A percentile compares a stretch with the other conserved stretches of the same genome.
These are phyloP conservation scores for Forbesichthys papilliferus DNA, from an alignment of 2,113 vertebrate genomes.

Conservation along the genomic window DNA sequence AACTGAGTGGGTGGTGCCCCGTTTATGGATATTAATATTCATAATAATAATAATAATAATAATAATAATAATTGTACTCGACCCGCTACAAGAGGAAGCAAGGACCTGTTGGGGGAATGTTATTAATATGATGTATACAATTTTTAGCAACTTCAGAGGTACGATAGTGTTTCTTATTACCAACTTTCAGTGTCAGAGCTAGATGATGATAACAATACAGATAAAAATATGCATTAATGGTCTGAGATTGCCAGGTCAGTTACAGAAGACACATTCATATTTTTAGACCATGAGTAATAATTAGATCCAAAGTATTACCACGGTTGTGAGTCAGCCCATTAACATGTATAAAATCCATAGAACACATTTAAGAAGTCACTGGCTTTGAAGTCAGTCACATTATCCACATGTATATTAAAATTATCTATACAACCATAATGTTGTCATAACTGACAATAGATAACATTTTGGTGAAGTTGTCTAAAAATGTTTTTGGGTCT, in stretches of 20 bases:
- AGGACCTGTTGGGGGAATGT: neutral
- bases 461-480: no score
- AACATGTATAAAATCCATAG: neutral
- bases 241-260: neutral
- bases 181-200: neutral
- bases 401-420: no score
- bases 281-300: neutral
- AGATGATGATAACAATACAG: neutral
- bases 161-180: neutral
- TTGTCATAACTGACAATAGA: no score
- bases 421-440: no score
- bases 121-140: neutral
- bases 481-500: no score
- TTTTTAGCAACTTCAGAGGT: neutral
- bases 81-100: neutral
- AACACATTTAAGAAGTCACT: no score
- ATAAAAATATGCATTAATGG: neutral
- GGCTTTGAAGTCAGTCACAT: no score
- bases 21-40: no score
- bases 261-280: neutral
- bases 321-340: neutral
- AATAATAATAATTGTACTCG: no score
- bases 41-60: no score
- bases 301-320: neutral
- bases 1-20: no score